phyloP scores from a whole-genome alignment of 2,113 vertebrate genomes.

The Ophiodon elongatus region DNA sequence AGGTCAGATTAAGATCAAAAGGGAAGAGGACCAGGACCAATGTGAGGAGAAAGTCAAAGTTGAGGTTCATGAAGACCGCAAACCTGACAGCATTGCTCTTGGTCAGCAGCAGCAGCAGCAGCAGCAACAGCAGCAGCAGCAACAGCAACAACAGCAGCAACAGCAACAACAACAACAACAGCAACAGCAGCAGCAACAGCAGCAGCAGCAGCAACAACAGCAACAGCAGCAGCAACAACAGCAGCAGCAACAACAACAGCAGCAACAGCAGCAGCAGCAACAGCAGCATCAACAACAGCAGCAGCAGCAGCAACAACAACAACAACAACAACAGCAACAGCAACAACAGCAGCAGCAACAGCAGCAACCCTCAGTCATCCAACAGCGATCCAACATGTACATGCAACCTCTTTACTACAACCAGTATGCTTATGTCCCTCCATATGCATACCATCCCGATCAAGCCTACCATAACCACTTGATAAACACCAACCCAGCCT shows the following conservation, averaged over 20 bases:
- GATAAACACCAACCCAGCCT: constrained; percentile 92
- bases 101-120: constrained; percentile 71
- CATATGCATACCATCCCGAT: constrained; percentile 92
- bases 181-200: constrained; percentile 78
- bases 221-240: constrained; percentile 29
- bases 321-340: constrained; percentile 24
- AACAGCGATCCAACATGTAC: constrained; percentile 98
- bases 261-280: constrained; percentile 12
- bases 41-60: constrained; percentile 90
- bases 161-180: constrained; percentile 75
- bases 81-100: constrained; percentile 84
- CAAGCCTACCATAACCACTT: constrained; percentile 96
- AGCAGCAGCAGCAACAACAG: constrained; percentile 60
- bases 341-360: constrained; percentile 63
- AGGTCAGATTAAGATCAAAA: constrained; percentile 91
- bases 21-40: constrained; percentile 91
- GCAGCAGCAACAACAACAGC: not conserved
- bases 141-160: not conserved
- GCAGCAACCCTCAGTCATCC: constrained; percentile 94
- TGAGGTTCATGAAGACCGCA: constrained; percentile 92
- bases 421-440: constrained; percentile 96
- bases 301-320: constrained; percentile 54
- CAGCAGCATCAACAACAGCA: constrained; percentile 56
- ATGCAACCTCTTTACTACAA: constrained; percentile 99
- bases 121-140: constrained; percentile 7